Conservation (phyloP, 2,113 vertebrate species). For the Sporophila hypoxantha region DNA sequence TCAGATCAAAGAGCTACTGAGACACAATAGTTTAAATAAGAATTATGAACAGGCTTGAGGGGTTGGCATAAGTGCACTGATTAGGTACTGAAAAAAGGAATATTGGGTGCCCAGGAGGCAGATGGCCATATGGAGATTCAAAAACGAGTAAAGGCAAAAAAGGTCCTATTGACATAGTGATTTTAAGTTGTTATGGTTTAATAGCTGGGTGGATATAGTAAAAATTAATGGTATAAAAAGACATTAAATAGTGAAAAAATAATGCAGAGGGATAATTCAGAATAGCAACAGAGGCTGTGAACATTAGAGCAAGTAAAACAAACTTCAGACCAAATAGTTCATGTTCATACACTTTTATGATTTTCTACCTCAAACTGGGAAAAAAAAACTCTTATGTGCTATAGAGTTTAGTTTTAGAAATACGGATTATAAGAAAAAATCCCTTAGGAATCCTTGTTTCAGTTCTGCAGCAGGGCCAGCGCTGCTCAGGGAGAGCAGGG, state of each 20-base stretch:
- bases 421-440: neutral
- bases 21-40: neutral
- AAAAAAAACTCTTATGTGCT: neutral
- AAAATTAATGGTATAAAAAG: neutral
- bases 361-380: neutral
- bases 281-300: neutral
- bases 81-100: neutral
- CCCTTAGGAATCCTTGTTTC: neutral
- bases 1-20: neutral
- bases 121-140: neutral
- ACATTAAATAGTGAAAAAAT: neutral
- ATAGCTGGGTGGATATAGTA: neutral
- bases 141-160: neutral
- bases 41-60: neutral
- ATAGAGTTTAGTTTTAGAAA: neutral
- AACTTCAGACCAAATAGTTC: neutral
- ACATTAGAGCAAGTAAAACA: neutral
- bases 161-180: neutral
- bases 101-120: neutral
- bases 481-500: neutral
- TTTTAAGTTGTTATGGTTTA: neutral
- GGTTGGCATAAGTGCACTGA: neutral
- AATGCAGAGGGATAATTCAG: neutral
- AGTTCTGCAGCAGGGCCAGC: neutral
- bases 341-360: neutral